These are phyloP conservation scores for Rallus limicola DNA, from an alignment of 2,113 vertebrate species.

Conservation along the genomic window DNA sequence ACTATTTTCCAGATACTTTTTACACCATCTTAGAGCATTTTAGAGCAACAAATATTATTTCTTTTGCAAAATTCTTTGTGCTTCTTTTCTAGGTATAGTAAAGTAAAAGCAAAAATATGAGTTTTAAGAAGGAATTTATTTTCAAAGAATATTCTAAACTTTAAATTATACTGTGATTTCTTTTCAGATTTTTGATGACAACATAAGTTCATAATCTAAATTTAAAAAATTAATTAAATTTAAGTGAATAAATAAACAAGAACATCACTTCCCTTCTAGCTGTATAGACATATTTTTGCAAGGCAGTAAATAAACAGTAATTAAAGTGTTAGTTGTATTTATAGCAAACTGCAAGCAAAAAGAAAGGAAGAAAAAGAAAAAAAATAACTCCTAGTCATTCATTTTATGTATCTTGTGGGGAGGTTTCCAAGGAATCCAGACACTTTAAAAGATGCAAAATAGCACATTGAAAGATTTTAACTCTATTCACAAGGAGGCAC, in stretches of 20 bases:
- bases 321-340: neutral
- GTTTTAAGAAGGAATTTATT: neutral
- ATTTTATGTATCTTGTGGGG: neutral
- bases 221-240: neutral
- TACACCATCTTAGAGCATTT: neutral
- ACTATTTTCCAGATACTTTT: slow-evolving; percentile 9
- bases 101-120: neutral
- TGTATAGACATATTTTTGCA: neutral
- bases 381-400: neutral
- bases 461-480: neutral
- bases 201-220: neutral
- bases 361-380: neutral
- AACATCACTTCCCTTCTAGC: neutral
- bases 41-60: slow-evolving; percentile 27
- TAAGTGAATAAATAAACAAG: neutral
- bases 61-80: neutral
- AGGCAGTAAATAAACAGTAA: neutral
- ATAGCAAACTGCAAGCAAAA: neutral
- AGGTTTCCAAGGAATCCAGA: neutral
- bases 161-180: neutral
- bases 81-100: neutral
- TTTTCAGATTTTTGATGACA: neutral
- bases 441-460: neutral
- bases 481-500: neutral
- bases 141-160: neutral